phyloP scores from a whole-genome alignment of 30 jellyfish, hydroid and myxozoan species.

The Kudoa iwatai region DNA sequence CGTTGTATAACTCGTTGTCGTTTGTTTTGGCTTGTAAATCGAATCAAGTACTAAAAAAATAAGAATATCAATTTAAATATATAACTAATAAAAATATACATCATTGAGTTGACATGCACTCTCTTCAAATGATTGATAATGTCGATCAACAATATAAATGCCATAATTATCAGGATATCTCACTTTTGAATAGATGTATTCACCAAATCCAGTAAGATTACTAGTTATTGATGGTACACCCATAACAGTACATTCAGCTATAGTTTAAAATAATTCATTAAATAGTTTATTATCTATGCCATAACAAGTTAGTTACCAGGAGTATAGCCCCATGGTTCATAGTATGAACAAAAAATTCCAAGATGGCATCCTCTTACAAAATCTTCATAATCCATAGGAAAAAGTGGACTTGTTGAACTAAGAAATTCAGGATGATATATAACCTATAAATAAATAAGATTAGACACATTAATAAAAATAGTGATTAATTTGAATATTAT shows the following conservation, averaged over 20 bases:
- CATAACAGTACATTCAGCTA: constrained; percentile 91
- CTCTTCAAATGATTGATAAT: constrained; percentile 15
- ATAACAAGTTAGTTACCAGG: constrained; percentile 19
- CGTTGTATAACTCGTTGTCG: constrained; percentile 28
- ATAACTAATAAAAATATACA: constrained; percentile 3
- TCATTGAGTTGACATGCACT: constrained; percentile 40
- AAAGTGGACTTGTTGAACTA: constrained; percentile 43
- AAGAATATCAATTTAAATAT: background rate
- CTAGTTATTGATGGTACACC: constrained; percentile 73
- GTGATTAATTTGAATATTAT: background rate
- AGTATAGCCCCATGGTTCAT: constrained; percentile 98
- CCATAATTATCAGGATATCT: constrained; percentile 75
- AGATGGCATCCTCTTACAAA: constrained; percentile 93
- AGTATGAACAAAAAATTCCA: constrained; percentile 75
- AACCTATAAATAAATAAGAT: constrained; percentile 7
- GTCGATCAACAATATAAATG: constrained; percentile 29
- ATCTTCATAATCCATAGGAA: constrained; percentile 67
- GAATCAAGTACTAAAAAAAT: constrained; percentile 21
- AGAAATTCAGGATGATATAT: constrained; percentile 56
- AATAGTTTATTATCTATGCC: background rate
- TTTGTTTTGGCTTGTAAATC: constrained; percentile 14
- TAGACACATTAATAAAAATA: background rate
- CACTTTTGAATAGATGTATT: constrained; percentile 51
- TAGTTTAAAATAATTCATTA: background rate
- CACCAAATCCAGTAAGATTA: constrained; percentile 73